Percentiles rank a stretch among this genome's conserved stretches.
Evolutionary conservation across 2,888 invertebrate genomes (phyloP).

Genomic region (Liposcelis brunnea): DNA sequence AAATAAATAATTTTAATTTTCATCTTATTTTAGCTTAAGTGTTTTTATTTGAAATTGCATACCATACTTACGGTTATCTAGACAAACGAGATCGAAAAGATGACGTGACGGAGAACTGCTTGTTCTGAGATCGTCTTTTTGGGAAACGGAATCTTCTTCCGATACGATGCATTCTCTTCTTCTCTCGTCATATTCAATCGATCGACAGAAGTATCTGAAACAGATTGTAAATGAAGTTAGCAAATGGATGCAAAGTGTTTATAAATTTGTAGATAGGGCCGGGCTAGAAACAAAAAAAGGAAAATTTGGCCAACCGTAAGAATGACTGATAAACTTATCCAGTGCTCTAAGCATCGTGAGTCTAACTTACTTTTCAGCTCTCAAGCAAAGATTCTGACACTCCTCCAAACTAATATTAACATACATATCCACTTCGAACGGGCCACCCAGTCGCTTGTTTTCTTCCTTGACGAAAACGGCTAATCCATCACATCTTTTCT

Average conservation of each 20-base stretch:
- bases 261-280: too few relatives aligned
- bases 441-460: conserved; percentile 70
- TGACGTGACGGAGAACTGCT: conserved; percentile 73
- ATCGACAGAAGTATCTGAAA: conserved; percentile 63
- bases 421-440: conserved; percentile 75
- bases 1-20: conserved; percentile 6
- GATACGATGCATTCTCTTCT: conserved; percentile 74
- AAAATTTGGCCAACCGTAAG: not conserved
- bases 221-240: too few relatives aligned
- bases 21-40: not conserved
- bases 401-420: conserved; percentile 73
- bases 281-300: too few relatives aligned
- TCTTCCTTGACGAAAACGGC: conserved; percentile 81
- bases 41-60: conserved; percentile 9
- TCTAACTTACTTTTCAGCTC: conserved; percentile 58
- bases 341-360: conserved; percentile 11
- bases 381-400: conserved; percentile 71
- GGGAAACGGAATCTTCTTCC: conserved; percentile 79
- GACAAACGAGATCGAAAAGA: conserved; percentile 74
- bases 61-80: conserved; percentile 67
- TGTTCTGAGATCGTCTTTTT: conserved; percentile 71
- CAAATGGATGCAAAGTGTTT: too few relatives aligned
- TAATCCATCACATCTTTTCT: conserved; percentile 69
- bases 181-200: conserved; percentile 76
- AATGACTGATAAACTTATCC: too few relatives aligned